Base-by-base conservation (phyloP, 2,797 vertebrate species). In the Tamandua tetradactyla region DNA sequence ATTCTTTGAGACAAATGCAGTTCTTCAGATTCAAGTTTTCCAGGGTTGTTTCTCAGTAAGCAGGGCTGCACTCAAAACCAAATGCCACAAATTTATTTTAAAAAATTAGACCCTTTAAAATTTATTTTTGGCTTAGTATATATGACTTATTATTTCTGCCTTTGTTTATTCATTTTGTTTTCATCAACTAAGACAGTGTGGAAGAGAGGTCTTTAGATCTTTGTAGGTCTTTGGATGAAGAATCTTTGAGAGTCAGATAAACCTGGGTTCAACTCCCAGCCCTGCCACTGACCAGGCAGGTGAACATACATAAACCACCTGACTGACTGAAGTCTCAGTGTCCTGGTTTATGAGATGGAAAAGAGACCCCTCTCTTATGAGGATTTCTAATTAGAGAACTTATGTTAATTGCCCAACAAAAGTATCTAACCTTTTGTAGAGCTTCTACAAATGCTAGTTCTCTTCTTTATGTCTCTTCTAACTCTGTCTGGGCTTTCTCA, bases 141-240 rank as follows among this genome's bases (percentile, higher is more conserved):
- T 75, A n/a, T 80, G 6, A 49, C 23, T 52, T 3, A 81, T 90
- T 82, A 89, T 93, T 52, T 90, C 18, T 47, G 47, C 14, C 14
- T 93, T 69, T 91, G 11, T 30, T 71, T 80, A 79, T 57, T 87
- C 32, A 86, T 74, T 87, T 95, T 95, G 62, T 95, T 95, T 85
- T 92, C 61, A 82, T 94, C 40, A 92, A 30, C 14, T 75, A 78
- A 18, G 69, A 79, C 68, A 64, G 22, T 61, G 12, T 87, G 32
- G 27, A 87, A 62, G 55, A 32, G 61, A 71, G 2, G 42, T 93
- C 23, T 69, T 87, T 42, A 72, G 52, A 66, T 79, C 35, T 92
- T 78, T 91, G 32, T 35, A 66, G 57, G 47, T 86, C 49, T 89
- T 84, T 78, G n/a, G 32, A 82, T 85, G 62, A 91, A 90, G 88